These are phyloP conservation scores for Cromileptes altivelis DNA, from an alignment of 2,113 vertebrate genomes.

Conservation along the genomic window DNA sequence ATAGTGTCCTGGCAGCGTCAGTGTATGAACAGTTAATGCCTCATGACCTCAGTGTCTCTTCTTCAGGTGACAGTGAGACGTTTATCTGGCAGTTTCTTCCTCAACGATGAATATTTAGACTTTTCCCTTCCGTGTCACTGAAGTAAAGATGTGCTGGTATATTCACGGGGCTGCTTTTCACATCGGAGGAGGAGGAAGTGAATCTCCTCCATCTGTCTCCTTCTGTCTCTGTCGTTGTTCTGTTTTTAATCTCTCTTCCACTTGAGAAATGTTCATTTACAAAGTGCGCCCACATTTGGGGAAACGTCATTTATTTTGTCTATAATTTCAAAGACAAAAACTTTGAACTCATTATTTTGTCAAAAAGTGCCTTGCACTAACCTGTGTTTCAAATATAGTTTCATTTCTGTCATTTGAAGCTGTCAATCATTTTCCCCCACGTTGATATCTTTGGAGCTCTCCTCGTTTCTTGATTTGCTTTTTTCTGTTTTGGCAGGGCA, in stretches of 20 bases:
- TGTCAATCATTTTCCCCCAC: neutral
- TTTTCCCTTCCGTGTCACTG: neutral
- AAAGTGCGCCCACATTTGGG: no score
- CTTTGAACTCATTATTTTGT: neutral
- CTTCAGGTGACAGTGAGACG: constrained; percentile 23
- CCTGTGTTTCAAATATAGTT: neutral
- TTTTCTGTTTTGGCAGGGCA: neutral
- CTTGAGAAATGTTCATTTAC: no score
- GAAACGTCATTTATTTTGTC: neutral
- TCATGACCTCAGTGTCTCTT: constrained; percentile 19
- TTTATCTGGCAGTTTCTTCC: constrained; percentile 30
- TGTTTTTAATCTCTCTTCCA: neutral
- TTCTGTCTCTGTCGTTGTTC: neutral
- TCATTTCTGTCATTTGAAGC: neutral
- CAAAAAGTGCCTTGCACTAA: neutral
- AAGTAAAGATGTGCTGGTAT: constrained; percentile 19
- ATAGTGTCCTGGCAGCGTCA: neutral
- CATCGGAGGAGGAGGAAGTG: constrained; percentile 20
- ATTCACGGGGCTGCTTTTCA: constrained; percentile 37
- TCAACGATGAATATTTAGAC: constrained; percentile 54
- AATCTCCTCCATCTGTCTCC: constrained; percentile 26
- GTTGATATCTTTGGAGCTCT: neutral
- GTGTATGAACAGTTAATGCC: neutral
- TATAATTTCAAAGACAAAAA: neutral
- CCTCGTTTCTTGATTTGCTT: neutral